phyloP scores from a whole-genome alignment of 2,797 vertebrate species.

The Spinibarbus caldwelli region DNA sequence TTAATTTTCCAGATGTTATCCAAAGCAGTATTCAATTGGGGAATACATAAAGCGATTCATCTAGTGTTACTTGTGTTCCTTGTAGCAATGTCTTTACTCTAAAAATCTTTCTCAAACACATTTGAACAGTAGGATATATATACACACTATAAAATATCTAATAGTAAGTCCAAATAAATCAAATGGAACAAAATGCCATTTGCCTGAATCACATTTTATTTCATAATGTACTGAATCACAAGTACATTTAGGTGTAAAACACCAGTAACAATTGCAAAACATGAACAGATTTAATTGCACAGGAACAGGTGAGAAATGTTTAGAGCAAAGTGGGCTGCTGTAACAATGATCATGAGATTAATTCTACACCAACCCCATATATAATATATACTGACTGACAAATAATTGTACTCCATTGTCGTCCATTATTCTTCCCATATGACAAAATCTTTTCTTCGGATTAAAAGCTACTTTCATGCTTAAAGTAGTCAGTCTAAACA shows the following conservation, averaged over 20 bases:
- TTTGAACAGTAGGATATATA: no score
- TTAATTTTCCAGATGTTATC: no score
- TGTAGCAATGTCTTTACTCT: no score
- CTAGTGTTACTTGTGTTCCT: no score
- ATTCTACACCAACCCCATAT: not conserved
- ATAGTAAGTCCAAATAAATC: not conserved
- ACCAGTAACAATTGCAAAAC: not conserved
- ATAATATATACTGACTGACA: not conserved
- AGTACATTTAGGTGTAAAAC: not conserved
- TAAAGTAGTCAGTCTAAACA: constrained; percentile 56
- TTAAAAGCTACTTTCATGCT: constrained; percentile 2
- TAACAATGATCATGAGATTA: not conserved
- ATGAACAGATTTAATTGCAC: not conserved
- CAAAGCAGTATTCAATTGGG: no score
- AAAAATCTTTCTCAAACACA: no score
- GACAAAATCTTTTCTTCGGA: not conserved
- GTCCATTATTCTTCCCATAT: not conserved
- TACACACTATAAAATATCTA: not conserved
- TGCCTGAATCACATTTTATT: not conserved
- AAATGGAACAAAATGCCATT: not conserved
- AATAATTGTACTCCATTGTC: not conserved
- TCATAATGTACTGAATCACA: not conserved
- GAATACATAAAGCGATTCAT: no score
- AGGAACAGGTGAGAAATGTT: not conserved
- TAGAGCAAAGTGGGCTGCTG: not conserved